Evolutionary conservation across 2,113 vertebrate species (phyloP).

Genomic region (Mormyrus lacerda): DNA sequence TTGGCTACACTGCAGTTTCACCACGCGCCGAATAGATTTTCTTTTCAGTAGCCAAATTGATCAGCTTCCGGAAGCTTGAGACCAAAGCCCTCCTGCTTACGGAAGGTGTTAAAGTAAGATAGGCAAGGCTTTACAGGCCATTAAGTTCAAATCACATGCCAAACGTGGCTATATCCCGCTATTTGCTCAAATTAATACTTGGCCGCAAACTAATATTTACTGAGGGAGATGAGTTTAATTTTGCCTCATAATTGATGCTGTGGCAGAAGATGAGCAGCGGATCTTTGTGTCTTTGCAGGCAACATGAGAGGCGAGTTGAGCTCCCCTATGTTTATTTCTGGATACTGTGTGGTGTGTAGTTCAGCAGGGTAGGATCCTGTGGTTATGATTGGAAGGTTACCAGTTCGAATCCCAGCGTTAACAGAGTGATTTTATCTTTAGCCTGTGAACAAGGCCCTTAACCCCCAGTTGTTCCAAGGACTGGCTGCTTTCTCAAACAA

Average conservation of each 20-base stretch:
- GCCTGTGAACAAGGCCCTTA: background rate
- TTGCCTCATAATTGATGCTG: background rate
- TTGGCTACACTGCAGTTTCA: background rate
- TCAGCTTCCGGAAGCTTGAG: background rate
- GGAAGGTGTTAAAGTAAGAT: constrained; percentile 27
- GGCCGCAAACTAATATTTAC: constrained; percentile 42
- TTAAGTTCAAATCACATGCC: constrained; percentile 20
- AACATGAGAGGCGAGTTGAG: background rate
- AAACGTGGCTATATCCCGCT: constrained; percentile 21
- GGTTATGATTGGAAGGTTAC: background rate
- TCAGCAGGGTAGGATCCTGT: background rate
- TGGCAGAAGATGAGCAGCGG: constrained; percentile 4
- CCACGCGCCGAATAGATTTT: background rate
- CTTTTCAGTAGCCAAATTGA: constrained; percentile 4
- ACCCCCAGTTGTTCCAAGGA: background rate
- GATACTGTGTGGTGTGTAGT: background rate
- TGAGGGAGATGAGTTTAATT: constrained; percentile 24
- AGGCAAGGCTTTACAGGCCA: constrained; percentile 27
- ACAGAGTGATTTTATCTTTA: background rate
- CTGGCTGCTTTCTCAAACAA: background rate
- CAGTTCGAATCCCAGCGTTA: background rate
- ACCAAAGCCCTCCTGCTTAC: constrained; percentile 3
- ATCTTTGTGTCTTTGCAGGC: constrained; percentile 16
- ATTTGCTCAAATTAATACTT: constrained; percentile 36
- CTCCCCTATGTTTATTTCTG: background rate